These are phyloP conservation scores for Phaethornis superciliosus DNA, from an alignment of 2,113 vertebrate species.

Conservation along the genomic window DNA sequence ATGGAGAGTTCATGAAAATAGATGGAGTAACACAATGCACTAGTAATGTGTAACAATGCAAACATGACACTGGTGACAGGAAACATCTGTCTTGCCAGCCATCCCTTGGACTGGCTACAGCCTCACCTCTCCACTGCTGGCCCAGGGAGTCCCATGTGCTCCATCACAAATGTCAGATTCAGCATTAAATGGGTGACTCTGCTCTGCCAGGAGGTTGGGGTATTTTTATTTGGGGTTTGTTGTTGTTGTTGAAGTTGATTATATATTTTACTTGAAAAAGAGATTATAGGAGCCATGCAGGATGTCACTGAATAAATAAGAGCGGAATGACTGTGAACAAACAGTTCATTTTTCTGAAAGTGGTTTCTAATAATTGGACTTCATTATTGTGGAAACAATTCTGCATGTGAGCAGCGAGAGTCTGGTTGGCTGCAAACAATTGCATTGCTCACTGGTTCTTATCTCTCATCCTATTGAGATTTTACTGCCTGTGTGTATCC, in stretches of 20 bases:
- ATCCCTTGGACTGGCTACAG: background rate
- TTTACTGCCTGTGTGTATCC: background rate
- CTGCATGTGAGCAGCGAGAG: background rate
- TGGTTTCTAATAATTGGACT: background rate
- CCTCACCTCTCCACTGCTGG: background rate
- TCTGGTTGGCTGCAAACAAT: background rate
- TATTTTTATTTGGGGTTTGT: background rate
- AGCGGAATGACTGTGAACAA: background rate
- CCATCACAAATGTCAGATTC: background rate
- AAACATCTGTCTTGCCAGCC: slow-evolving; percentile 71
- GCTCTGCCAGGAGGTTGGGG: background rate
- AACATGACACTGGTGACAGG: slow-evolving; percentile 55
- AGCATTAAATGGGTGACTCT: background rate
- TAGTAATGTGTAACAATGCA: slow-evolving; percentile 47
- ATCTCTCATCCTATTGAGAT: background rate
- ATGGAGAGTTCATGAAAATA: slow-evolving; percentile 53
- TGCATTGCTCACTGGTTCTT: background rate
- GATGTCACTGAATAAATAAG: background rate
- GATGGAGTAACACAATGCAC: slow-evolving; percentile 74
- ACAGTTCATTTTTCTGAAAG: background rate
- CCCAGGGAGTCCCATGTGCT: background rate
- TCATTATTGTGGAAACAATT: background rate
- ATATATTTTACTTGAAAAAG: background rate
- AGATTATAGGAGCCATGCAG: accelerated
- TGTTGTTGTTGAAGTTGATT: background rate